These are phyloP conservation scores for Rhadina sibilatrix DNA, from an alignment of 2,113 vertebrate species.

Conservation along the genomic window DNA sequence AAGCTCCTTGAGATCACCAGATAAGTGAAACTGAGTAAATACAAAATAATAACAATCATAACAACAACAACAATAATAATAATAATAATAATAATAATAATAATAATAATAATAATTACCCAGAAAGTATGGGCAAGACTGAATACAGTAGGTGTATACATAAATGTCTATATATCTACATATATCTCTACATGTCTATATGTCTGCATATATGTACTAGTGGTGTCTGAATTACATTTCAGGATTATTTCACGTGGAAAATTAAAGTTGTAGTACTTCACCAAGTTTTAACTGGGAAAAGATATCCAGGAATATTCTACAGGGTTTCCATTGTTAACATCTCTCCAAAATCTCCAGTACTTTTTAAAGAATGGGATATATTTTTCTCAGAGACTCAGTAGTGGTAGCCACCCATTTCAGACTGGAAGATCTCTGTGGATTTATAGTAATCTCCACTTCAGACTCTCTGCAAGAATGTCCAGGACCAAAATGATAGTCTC, in stretches of 20 bases:
- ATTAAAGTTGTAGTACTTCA: background rate
- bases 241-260: background rate
- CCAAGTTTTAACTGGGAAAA: background rate
- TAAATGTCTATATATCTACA: background rate
- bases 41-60: background rate
- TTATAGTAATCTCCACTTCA: background rate
- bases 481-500: background rate
- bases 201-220: background rate
- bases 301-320: background rate
- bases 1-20: background rate
- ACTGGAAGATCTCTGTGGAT: background rate
- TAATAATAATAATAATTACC: background rate
- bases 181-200: background rate
- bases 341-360: background rate
- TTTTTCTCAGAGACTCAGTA: background rate
- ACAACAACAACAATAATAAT: too few relatives aligned
- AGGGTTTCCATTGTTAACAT: background rate
- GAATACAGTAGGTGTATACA: background rate
- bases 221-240: background rate
- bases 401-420: background rate
- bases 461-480: background rate
- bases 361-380: background rate
- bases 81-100: too few relatives aligned
- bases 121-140: background rate
- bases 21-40: background rate